A percentile compares a stretch with the other conserved stretches of the same genome.
phyloP scores from a whole-genome alignment of 2,888 invertebrate genomes.

The Rhopalosiphum nymphaeae region DNA sequence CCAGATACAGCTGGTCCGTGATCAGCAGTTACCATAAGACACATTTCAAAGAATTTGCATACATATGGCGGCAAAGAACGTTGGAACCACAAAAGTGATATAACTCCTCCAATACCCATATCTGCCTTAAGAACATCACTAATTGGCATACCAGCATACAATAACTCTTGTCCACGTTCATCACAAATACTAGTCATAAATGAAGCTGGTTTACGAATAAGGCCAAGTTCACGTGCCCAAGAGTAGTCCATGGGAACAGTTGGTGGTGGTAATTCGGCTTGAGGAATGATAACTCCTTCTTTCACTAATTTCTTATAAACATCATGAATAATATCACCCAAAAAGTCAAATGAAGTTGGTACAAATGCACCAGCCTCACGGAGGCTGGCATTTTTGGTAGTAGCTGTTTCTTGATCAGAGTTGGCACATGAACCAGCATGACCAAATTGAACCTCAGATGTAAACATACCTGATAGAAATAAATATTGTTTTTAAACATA shows the following conservation, averaged over 20 bases:
- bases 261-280: conserved; percentile 94
- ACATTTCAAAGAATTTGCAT: conserved; percentile 98
- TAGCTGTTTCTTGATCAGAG: conserved; percentile 92
- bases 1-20: conserved; percentile 99
- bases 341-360: conserved; percentile 91
- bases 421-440: conserved; percentile 99
- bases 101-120: conserved; percentile 97
- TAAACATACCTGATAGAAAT: conserved; percentile 79
- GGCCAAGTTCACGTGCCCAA: conserved; percentile 97
- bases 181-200: conserved; percentile 99
- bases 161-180: conserved; percentile 95
- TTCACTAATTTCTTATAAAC: conserved; percentile 84
- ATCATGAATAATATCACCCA: conserved; percentile 83
- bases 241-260: conserved; percentile 99
- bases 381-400: conserved; percentile 89
- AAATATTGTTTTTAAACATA: not conserved
- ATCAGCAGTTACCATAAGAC: conserved; percentile 97
- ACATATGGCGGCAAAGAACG: conserved; percentile 94
- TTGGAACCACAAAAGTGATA: conserved; percentile 98
- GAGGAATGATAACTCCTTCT: conserved; percentile 86
- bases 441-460: conserved; percentile 94
- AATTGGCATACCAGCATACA: conserved; percentile 94
- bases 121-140: conserved; percentile 87
- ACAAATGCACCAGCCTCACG: conserved; percentile 88
- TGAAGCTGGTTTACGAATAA: conserved; percentile 98